Conservation (phyloP, 1,140 invertebrate species). For the Platyscapa corneri region DNA sequence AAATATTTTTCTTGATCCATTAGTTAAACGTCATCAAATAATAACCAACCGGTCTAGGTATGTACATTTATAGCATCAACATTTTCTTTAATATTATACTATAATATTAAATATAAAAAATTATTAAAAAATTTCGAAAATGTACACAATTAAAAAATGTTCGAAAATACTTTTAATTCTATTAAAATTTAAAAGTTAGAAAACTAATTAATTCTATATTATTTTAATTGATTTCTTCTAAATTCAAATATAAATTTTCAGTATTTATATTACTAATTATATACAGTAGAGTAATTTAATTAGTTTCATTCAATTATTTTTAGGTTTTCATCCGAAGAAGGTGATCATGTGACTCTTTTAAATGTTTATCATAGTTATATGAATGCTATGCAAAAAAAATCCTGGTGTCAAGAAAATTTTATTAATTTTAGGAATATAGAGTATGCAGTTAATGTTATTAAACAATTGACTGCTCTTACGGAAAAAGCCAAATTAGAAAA, state of each 20-base stretch:
- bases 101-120: background rate
- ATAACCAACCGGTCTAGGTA: slow-evolving; percentile 65
- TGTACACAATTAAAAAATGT: no score
- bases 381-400: slow-evolving; percentile 84
- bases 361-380: slow-evolving; percentile 91
- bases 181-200: no score
- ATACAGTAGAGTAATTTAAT: background rate
- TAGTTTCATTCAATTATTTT: slow-evolving; percentile 51
- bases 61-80: slow-evolving; percentile 41
- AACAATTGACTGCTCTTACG: slow-evolving; percentile 89
- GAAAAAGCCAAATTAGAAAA: slow-evolving; percentile 79
- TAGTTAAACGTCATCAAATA: slow-evolving; percentile 71
- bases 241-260: background rate
- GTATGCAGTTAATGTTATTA: slow-evolving; percentile 87
- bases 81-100: background rate
- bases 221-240: no score
- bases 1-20: slow-evolving; percentile 76
- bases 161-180: no score
- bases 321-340: slow-evolving; percentile 90
- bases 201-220: no score
- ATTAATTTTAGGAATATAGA: slow-evolving; percentile 89
- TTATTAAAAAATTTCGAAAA: background rate
- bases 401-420: slow-evolving; percentile 94
- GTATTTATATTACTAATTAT: background rate
- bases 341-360: slow-evolving; percentile 94